Percentiles rank a stretch among this genome's conserved stretches.
These are phyloP conservation scores for Ophion slaviceki DNA, from an alignment of 2,888 invertebrate species.

Conservation along the genomic window DNA sequence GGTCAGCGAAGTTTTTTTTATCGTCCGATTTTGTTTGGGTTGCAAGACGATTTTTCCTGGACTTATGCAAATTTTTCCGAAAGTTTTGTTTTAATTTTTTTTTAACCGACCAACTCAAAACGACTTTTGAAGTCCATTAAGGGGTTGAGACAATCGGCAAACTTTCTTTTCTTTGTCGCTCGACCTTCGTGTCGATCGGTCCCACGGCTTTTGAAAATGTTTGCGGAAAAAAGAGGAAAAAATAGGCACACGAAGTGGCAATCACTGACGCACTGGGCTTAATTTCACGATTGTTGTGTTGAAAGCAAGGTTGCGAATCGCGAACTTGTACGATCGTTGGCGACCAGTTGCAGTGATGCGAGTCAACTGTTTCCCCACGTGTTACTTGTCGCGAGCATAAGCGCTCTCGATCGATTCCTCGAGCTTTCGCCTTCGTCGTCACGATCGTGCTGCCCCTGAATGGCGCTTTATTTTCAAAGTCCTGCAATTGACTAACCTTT, in stretches of 20 bases:
- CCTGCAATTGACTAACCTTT: constrained; percentile 7
- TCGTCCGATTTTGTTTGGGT: neutral
- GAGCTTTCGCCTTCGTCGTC: constrained; percentile 59
- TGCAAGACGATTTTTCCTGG: neutral
- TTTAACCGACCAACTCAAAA: too few species aligned
- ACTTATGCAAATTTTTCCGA: neutral
- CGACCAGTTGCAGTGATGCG: constrained; percentile 71
- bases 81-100: neutral
- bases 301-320: neutral
- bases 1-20: neutral
- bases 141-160: neutral
- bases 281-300: constrained; percentile 14
- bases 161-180: neutral
- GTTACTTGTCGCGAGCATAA: constrained; percentile 62
- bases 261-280: constrained; percentile 1
- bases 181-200: neutral
- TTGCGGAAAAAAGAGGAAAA: neutral
- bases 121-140: neutral
- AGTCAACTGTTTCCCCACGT: constrained; percentile 74
- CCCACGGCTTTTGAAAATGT: neutral
- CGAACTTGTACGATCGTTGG: constrained; percentile 44
- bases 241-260: neutral
- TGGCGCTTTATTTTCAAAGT: constrained; percentile 37
- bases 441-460: constrained; percentile 59
- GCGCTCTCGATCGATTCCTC: constrained; percentile 54